Evolutionary conservation across 1,140 invertebrate genomes (phyloP), one percentile per base, ranked within the genome.

Genomic region (Camponotus vicinus): DNA sequence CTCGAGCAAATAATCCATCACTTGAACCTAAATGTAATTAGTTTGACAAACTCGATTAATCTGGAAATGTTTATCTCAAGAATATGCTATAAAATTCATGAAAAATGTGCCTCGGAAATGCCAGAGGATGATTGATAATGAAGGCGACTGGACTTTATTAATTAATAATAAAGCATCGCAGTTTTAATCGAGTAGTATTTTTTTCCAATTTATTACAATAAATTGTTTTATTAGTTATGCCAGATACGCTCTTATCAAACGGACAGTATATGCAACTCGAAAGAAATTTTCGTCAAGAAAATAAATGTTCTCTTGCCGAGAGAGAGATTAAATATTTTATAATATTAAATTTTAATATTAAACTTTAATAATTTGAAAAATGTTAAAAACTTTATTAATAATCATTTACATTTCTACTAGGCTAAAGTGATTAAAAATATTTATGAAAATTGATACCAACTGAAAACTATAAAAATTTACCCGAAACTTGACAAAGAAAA

Each of bases 11-110:
- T 42, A 42, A 0, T 42, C 8, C 40, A 42, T 42, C 40, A 2
- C 40, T 42, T 8, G 8, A 42, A 42, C 18, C 32, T 82, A 37
- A 37, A 49, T 67, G 9, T 40, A 34, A n/a, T 70, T 70, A 45
- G 7, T 57, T 71, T 32, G 3, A 52, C 42, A 71, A n/a, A 71
- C 52, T 55, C 45, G n/a, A 71, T 71, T 71, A 13, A 6, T 66
- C 18, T 66, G 63, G 32, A 63, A 11, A 13, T 63, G 11, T 32
- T 63, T 63, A 9, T 3, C 27, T 34, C 0, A 63, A 63, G 27
- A 63, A 11, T 63, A 63, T 63, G 27, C 61, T 15, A 63, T 63
- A 63, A 63, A 63, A 63, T 63, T 63, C 13, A 34, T 27, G 52
- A 18, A 71, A 40, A 40, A 7, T 40, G 7, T 40, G 37, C 37